A percentile compares a stretch with the other conserved stretches of the same genome.
Evolutionary conservation across 2,113 vertebrate genomes (phyloP).

Genomic region (Platysternon megacephalum): DNA sequence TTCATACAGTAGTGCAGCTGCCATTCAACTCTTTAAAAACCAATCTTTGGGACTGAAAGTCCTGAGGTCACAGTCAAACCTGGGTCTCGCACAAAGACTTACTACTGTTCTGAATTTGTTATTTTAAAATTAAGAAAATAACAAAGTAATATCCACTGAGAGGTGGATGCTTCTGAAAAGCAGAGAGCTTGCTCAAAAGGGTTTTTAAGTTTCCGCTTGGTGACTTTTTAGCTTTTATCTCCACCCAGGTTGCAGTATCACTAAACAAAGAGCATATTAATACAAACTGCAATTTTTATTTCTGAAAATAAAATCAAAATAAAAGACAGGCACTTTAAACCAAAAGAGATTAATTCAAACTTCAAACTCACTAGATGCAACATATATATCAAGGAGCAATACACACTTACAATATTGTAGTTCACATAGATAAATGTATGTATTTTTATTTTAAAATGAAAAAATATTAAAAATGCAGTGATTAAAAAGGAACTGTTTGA

Average conservation of each 20-base stretch:
- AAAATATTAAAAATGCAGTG: not conserved
- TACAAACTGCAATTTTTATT: not conserved
- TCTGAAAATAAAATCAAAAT: not conserved
- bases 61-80: not conserved
- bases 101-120: not conserved
- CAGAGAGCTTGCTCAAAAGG: not conserved
- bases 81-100: not conserved
- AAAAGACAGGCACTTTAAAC: not conserved
- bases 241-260: not conserved
- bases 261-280: not conserved
- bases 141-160: not conserved
- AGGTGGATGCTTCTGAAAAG: not conserved
- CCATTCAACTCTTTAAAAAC: not conserved
- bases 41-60: not conserved
- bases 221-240: not conserved
- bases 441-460: not conserved
- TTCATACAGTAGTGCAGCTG: not conserved
- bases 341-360: not conserved
- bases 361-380: not conserved
- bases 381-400: not conserved
- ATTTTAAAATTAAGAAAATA: not conserved
- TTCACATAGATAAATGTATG: not conserved
- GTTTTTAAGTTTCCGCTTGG: not conserved
- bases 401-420: not conserved
- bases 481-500: not conserved